phyloP scores from a whole-genome alignment of 2,888 invertebrate species.

The Drosophila quinaria region DNA sequence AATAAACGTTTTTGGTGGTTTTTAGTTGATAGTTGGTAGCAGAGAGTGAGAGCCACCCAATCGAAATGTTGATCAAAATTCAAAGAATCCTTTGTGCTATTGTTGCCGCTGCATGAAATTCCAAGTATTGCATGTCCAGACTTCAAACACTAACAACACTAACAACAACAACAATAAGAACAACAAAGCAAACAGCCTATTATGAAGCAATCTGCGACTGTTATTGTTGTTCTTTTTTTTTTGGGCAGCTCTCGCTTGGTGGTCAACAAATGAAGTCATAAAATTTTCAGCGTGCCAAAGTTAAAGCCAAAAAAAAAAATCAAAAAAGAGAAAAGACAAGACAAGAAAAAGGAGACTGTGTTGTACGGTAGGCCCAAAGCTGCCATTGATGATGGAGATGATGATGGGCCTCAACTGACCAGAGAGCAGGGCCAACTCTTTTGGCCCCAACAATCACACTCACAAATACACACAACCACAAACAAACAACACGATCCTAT shows the following conservation, averaged over 20 bases:
- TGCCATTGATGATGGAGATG: constrained; percentile 79
- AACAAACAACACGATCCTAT: constrained; percentile 49
- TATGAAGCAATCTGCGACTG: constrained; percentile 65
- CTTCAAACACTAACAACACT: constrained; percentile 31
- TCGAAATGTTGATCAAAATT: constrained; percentile 69
- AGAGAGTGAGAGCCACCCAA: constrained; percentile 51
- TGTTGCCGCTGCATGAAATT: constrained; percentile 74
- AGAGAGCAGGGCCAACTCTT: constrained; percentile 36
- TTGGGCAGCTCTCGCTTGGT: constrained; percentile 69
- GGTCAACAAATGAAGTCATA: constrained; percentile 81
- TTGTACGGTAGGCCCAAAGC: constrained; percentile 76
- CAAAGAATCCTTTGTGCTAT: constrained; percentile 77
- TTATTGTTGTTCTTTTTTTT: constrained; percentile 33
- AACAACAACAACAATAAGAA: constrained; percentile 26
- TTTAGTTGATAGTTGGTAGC: constrained; percentile 5
- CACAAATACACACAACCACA: constrained; percentile 42
- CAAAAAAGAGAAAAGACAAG: constrained; percentile 2
- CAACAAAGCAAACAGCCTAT: constrained; percentile 57
- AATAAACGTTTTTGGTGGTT: neutral
- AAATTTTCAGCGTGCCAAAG: constrained; percentile 82
- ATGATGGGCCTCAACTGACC: constrained; percentile 67
- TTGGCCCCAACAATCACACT: constrained; percentile 49
- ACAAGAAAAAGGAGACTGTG: constrained; percentile 27
- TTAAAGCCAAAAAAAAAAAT: constrained; percentile 38
- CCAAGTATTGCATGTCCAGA: constrained; percentile 65